Conservation (phyloP, 2,888 invertebrate genomes). For the Bruchidius siliquastri region DNA sequence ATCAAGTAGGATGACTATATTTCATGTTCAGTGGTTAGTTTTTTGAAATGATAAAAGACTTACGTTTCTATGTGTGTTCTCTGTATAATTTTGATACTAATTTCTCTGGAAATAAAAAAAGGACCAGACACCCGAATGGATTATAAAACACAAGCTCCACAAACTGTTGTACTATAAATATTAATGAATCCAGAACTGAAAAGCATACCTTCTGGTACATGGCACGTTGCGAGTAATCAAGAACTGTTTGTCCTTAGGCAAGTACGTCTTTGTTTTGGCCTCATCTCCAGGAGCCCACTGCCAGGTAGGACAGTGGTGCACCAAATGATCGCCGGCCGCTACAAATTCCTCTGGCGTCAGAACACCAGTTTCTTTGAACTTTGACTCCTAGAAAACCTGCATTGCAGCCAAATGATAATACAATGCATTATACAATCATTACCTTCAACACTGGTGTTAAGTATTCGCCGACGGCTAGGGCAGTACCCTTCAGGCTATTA, state of each 20-base stretch:
- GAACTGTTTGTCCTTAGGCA: constrained; percentile 95
- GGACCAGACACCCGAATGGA: too few relatives aligned
- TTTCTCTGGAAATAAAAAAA: too few relatives aligned
- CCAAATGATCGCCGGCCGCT: constrained; percentile 95
- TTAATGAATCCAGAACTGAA: not conserved
- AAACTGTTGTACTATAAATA: too few relatives aligned
- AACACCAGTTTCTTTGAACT: constrained; percentile 95
- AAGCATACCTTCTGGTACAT: constrained; percentile 69
- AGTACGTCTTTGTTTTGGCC: constrained; percentile 78
- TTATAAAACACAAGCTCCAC: too few relatives aligned
- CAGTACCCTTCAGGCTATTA: constrained; percentile 92
- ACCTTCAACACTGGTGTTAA: constrained; percentile 95
- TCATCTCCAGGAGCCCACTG: constrained; percentile 95
- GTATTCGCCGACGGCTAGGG: constrained; percentile 92
- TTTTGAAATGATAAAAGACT: too few relatives aligned
- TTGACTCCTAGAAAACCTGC: constrained; percentile 70
- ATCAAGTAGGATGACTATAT: too few relatives aligned
- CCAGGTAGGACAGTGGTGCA: constrained; percentile 99
- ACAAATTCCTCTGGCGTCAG: constrained; percentile 99
- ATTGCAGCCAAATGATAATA: not conserved
- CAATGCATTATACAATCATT: constrained; percentile 25
- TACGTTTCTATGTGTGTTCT: too few relatives aligned
- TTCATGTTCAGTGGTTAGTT: too few relatives aligned
- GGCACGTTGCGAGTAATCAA: constrained; percentile 96
- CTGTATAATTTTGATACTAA: too few relatives aligned